Conservation (phyloP, 2,797 vertebrate species). For the Bovichtus diacanthus region DNA sequence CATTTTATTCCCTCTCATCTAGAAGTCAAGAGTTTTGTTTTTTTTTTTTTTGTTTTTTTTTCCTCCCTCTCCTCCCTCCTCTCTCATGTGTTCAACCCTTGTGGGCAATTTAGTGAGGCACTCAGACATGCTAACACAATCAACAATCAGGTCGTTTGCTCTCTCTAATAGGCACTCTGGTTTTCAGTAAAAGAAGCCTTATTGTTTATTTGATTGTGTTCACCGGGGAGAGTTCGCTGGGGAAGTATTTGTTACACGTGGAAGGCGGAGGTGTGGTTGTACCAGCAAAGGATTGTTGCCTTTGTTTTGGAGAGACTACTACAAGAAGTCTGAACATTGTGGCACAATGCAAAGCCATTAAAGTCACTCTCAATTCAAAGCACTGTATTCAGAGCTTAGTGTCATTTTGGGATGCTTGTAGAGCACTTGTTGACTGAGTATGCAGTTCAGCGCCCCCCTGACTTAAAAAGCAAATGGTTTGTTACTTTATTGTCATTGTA, state of each 20-base stretch:
- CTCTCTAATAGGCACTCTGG: constrained; percentile 80
- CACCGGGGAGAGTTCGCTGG: constrained; percentile 70
- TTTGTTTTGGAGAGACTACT: constrained; percentile 70
- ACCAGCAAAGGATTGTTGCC: constrained; percentile 54
- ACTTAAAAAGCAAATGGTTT: constrained; percentile 29
- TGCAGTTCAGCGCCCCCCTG: neutral
- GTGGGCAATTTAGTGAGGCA: constrained; percentile 81
- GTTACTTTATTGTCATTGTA: neutral
- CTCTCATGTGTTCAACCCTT: constrained; percentile 76
- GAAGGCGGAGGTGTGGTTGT: constrained; percentile 67
- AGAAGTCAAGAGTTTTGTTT: constrained; percentile 80
- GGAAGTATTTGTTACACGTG: constrained; percentile 76
- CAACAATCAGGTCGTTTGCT: constrained; percentile 82
- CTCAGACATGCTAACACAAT: constrained; percentile 83
- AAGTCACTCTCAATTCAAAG: constrained; percentile 57
- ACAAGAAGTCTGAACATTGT: constrained; percentile 64
- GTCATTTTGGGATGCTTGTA: constrained; percentile 48
- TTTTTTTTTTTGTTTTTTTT: constrained; percentile 35
- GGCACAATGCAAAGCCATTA: constrained; percentile 59
- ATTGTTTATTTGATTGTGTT: constrained; percentile 83
- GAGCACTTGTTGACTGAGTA: constrained; percentile 46
- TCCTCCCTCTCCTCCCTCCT: constrained; percentile 27
- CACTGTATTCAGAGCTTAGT: constrained; percentile 24
- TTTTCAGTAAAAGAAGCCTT: constrained; percentile 75
- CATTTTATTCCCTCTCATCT: constrained; percentile 76